Conservation (phyloP, 2,113 vertebrate genomes). For the Chaetura pelagica region DNA sequence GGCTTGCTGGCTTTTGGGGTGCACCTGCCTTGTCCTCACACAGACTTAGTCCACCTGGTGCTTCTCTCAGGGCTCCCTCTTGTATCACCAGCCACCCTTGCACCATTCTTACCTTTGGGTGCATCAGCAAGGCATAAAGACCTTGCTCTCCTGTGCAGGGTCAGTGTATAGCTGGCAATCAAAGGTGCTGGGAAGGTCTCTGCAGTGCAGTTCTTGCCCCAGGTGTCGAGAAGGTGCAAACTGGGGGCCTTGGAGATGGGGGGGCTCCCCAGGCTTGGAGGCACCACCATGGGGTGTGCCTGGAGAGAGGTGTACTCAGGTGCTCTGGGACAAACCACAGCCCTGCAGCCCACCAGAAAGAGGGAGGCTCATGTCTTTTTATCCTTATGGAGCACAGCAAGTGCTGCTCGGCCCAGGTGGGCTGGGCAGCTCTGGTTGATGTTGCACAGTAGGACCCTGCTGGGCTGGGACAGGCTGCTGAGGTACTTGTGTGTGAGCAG, state of each 20-base stretch:
- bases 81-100: not conserved
- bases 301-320: not conserved
- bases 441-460: not conserved
- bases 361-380: accelerated
- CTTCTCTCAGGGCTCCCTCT: not conserved
- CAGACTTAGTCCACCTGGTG: accelerated
- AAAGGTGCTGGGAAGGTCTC: not conserved
- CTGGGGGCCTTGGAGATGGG: accelerated
- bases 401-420: not conserved
- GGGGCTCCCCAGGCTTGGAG: not conserved
- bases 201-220: not conserved
- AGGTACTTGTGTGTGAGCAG: not conserved
- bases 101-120: not conserved
- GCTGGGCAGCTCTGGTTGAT: not conserved
- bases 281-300: not conserved
- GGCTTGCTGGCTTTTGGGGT: not conserved
- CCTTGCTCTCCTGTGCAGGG: not conserved
- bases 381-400: accelerated
- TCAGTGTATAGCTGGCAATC: accelerated
- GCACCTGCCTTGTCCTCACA: not conserved
- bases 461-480: not conserved
- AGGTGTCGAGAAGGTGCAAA: not conserved
- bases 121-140: too few relatives aligned
- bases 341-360: not conserved
- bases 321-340: not conserved